phyloP scores from a whole-genome alignment of 1,140 invertebrate species.

The Capitella teleta region DNA sequence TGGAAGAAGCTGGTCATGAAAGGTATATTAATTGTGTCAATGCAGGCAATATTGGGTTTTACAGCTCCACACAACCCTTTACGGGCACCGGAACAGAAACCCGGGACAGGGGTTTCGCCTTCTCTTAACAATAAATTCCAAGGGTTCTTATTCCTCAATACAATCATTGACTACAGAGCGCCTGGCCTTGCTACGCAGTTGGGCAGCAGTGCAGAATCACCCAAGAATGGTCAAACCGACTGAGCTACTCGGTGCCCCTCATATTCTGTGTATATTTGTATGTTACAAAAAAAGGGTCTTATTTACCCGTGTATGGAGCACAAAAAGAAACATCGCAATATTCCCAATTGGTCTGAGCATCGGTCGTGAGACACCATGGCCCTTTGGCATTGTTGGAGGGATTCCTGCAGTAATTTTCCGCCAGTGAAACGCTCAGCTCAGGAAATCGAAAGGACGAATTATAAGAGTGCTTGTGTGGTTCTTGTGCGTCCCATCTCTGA shows the following conservation, averaged over 20 bases:
- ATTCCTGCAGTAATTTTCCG: constrained; percentile 7
- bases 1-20: no score
- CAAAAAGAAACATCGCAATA: constrained; percentile 5
- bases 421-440: not conserved
- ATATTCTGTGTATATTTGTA: not conserved
- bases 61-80: not conserved
- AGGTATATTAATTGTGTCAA: no score
- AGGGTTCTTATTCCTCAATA: not conserved
- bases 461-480: constrained; percentile 15
- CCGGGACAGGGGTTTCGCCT: no score
- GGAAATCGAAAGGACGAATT: not conserved
- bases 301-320: not conserved
- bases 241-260: not conserved
- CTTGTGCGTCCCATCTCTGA: constrained; percentile 15
- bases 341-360: constrained; percentile 1
- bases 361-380: constrained; percentile 11
- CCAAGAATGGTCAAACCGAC: no score
- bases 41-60: no score
- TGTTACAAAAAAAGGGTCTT: not conserved
- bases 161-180: not conserved
- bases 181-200: no score
- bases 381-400: not conserved
- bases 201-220: no score
- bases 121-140: no score
- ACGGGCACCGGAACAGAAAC: not conserved